These are phyloP conservation scores for Choreutis nemorana DNA, from an alignment of 2,888 invertebrate species.

Conservation along the genomic window DNA sequence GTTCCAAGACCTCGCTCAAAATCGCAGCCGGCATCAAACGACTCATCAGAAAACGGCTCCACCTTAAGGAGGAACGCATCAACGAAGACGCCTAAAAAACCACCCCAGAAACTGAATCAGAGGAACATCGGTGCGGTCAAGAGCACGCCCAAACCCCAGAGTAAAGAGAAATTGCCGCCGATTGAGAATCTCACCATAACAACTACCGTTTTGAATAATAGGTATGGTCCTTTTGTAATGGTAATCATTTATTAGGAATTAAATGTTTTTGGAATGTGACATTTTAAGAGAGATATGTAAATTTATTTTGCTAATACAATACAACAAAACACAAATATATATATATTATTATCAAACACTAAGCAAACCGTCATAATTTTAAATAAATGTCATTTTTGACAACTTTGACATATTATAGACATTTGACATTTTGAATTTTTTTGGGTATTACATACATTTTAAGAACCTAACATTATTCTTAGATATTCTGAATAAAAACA, in stretches of 20 bases:
- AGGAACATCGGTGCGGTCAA: slow-evolving; percentile 11
- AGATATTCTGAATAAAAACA: no score
- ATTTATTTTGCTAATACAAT: no score
- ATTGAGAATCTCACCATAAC: slow-evolving; percentile 52
- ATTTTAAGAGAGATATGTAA: no score
- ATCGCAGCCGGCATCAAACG: slow-evolving; percentile 44
- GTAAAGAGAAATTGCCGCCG: slow-evolving; percentile 32
- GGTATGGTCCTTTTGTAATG: slow-evolving; percentile 20
- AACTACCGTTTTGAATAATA: slow-evolving; percentile 27
- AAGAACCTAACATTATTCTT: no score
- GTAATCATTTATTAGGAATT: not conserved
- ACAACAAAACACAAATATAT: no score
- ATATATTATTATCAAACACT: no score
- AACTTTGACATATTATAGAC: no score
- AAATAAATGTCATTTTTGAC: no score
- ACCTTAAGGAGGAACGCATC: slow-evolving; percentile 37
- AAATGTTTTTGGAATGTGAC: no score
- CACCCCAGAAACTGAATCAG: slow-evolving; percentile 15
- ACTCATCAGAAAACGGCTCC: slow-evolving; percentile 31
- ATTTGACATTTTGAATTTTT: no score
- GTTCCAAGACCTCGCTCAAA: slow-evolving; percentile 40
- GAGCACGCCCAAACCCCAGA: slow-evolving; percentile 9
- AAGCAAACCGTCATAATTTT: no score
- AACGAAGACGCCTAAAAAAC: slow-evolving; percentile 26
- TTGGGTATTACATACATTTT: no score